Evolutionary conservation across 2,888 invertebrate species (phyloP).

Genomic region (Hermodice carunculata): DNA sequence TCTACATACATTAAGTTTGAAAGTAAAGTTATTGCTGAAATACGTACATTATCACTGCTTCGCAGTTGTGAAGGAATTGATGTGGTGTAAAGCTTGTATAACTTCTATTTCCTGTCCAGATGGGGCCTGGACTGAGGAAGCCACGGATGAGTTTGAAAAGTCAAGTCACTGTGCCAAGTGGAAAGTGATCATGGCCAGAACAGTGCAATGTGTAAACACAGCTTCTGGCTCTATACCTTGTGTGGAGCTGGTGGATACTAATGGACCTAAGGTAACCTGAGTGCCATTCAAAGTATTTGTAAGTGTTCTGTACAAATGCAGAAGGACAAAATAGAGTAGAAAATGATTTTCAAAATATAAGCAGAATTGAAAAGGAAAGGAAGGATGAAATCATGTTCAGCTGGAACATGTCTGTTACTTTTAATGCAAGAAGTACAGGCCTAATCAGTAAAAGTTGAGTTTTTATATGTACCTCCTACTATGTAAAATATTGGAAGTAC

Average conservation of each 20-base stretch:
- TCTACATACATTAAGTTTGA: too few species aligned
- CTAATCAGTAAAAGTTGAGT: too few species aligned
- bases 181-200: conserved; percentile 83
- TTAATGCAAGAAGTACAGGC: not conserved
- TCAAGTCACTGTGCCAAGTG: conserved; percentile 75
- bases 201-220: conserved; percentile 77
- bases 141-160: conserved; percentile 65
- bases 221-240: conserved; percentile 78
- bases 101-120: conserved; percentile 3
- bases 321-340: too few species aligned
- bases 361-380: too few species aligned
- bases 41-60: not conserved
- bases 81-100: not conserved
- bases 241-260: conserved; percentile 83
- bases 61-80: not conserved
- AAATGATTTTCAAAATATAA: too few species aligned
- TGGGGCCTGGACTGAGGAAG: conserved; percentile 55
- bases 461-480: too few species aligned
- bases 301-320: too few species aligned
- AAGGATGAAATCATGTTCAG: too few species aligned
- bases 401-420: not conserved
- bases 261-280: conserved; percentile 74
- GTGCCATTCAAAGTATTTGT: not conserved
- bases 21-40: too few species aligned
- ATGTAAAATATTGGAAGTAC: not conserved